Conservation (phyloP, 2,113 vertebrate species). For the Cisticola juncidis region DNA sequence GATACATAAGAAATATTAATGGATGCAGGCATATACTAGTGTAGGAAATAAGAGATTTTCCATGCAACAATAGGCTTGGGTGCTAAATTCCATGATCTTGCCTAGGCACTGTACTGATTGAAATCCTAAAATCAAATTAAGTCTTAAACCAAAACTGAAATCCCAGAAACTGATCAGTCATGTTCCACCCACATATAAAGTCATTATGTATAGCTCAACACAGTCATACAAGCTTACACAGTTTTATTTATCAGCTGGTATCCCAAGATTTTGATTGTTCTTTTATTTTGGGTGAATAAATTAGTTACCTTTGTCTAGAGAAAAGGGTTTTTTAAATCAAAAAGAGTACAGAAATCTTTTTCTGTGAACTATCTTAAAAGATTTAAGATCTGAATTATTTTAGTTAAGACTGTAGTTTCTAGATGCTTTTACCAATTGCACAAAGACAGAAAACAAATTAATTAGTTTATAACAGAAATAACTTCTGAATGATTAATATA, state of each 20-base stretch:
- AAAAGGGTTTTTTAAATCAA: neutral
- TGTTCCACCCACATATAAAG: neutral
- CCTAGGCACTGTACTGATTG: neutral
- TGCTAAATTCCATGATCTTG: neutral
- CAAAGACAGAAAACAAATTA: slow-evolving; percentile 3
- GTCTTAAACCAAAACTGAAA: neutral
- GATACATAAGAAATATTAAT: neutral
- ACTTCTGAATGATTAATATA: neutral
- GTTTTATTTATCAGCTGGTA: neutral
- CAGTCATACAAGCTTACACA: neutral
- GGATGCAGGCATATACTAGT: neutral
- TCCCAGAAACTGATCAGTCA: neutral
- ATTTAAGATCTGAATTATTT: neutral
- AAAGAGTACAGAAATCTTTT: neutral
- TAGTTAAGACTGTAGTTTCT: neutral
- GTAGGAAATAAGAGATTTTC: neutral
- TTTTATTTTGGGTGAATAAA: neutral
- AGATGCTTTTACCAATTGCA: neutral
- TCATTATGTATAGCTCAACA: neutral
- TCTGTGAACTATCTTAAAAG: neutral
- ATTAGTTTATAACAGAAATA: neutral
- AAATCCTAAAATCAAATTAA: neutral
- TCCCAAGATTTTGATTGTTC: neutral
- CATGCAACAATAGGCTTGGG: neutral
- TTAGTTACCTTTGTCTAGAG: neutral